These are phyloP conservation scores for Quadriops clusia DNA, from an alignment of 2,888 invertebrate genomes.

Conservation along the genomic window DNA sequence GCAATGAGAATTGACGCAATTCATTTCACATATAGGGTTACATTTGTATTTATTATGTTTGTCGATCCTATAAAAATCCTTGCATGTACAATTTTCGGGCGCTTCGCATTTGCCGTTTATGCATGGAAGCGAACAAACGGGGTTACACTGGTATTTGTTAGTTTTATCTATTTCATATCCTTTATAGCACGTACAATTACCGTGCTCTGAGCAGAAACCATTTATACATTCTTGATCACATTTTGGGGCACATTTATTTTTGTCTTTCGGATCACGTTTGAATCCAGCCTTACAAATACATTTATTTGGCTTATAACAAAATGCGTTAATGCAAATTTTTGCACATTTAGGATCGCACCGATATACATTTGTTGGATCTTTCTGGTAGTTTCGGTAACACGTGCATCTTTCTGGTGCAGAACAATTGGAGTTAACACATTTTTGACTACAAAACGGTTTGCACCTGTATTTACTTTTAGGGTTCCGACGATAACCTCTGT, in stretches of 20 bases:
- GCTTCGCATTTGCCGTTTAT: slow-evolving; percentile 6
- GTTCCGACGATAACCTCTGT: slow-evolving; percentile 5
- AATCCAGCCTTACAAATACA: too few species aligned
- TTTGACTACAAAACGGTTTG: slow-evolving; percentile 19
- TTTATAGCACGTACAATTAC: slow-evolving; percentile 10
- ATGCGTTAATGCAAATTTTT: too few species aligned
- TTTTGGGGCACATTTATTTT: slow-evolving; percentile 19
- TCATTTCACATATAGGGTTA: slow-evolving; percentile 6
- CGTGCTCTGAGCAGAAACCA: slow-evolving; percentile 18
- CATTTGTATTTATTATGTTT: slow-evolving; percentile 2
- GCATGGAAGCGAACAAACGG: too few species aligned
- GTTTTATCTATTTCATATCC: too few species aligned
- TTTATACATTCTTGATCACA: slow-evolving; percentile 18
- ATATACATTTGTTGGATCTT: too few species aligned
- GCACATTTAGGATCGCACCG: too few species aligned
- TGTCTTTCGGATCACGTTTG: too few species aligned
- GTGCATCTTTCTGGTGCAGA: slow-evolving; percentile 25
- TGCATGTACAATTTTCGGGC: slow-evolving; percentile 5
- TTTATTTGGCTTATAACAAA: too few species aligned
- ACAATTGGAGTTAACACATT: slow-evolving; percentile 32
- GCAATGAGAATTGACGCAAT: too few species aligned
- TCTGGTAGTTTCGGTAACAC: too few species aligned
- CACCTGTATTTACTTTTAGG: slow-evolving; percentile 5
- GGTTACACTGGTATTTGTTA: too few species aligned
- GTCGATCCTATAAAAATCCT: slow-evolving; percentile 9